Percentiles rank a stretch among this genome's conserved stretches.
Evolutionary conservation across 2,888 invertebrate genomes (phyloP).

Genomic region (Sinhomidia bicolor): DNA sequence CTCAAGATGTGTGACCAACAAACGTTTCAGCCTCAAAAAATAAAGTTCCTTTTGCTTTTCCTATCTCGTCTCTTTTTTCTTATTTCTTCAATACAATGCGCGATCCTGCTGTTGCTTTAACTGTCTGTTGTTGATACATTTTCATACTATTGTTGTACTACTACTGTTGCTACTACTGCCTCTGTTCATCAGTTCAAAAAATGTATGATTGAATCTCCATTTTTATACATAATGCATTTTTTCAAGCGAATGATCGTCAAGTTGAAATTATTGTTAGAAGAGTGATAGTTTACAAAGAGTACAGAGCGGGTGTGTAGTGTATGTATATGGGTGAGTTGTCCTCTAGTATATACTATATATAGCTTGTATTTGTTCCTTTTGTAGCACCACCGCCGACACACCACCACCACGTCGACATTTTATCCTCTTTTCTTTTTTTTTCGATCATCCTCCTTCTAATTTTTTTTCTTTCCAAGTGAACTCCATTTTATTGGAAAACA

Average conservation of each 20-base stretch:
- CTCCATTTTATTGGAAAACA: background rate
- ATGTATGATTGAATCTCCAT: conserved; percentile 13
- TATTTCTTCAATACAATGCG: background rate
- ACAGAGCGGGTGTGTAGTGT: background rate
- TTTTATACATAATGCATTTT: conserved; percentile 19
- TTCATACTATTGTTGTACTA: background rate
- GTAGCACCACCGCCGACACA: background rate
- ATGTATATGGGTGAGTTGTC: too few relatives aligned
- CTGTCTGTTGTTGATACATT: background rate
- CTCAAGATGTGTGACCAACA: conserved; percentile 54
- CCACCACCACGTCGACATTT: conserved; percentile 18
- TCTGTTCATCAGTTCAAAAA: conserved; percentile 8
- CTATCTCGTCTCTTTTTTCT: background rate
- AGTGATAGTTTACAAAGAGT: too few relatives aligned
- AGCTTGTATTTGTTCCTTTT: background rate
- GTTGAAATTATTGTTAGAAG: background rate
- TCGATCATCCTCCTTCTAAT: background rate
- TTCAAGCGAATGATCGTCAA: background rate
- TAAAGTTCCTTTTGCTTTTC: background rate
- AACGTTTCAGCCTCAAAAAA: conserved; percentile 38
- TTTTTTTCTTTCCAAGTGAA: background rate
- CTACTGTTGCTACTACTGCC: background rate
- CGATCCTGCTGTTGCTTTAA: background rate
- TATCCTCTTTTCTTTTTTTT: background rate
- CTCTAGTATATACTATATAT: too few relatives aligned